phyloP scores from a whole-genome alignment of 2,888 invertebrate genomes.

The Stenotaenia linearis region DNA sequence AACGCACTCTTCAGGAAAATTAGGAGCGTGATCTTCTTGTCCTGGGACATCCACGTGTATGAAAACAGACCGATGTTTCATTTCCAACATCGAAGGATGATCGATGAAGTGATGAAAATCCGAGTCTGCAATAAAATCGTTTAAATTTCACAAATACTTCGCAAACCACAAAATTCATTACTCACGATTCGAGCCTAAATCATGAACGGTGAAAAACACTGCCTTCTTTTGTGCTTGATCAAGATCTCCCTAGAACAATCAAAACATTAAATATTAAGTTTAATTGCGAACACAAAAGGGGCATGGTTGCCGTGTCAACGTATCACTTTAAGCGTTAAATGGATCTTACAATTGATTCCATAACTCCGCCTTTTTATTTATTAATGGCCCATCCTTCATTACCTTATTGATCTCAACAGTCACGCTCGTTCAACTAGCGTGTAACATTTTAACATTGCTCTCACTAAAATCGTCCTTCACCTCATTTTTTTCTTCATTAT shows the following conservation, averaged over 20 bases:
- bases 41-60: constrained; percentile 81
- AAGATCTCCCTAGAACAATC: constrained; percentile 64
- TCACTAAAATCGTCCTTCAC: neutral
- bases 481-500: neutral
- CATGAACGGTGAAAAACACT: constrained; percentile 81
- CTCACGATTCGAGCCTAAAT: constrained; percentile 63
- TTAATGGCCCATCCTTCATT: constrained; percentile 6
- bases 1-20: constrained; percentile 66
- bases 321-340: neutral
- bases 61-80: constrained; percentile 76
- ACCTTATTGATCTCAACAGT: neutral
- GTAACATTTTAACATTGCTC: neutral
- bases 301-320: neutral
- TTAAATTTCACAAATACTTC: neutral
- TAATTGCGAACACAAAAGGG: neutral
- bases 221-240: constrained; percentile 73
- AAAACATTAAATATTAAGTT: neutral
- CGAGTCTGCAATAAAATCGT: constrained; percentile 55
- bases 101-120: constrained; percentile 76
- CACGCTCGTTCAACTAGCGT: constrained; percentile 16
- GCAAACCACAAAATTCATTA: neutral
- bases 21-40: constrained; percentile 74
- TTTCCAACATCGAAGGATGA: constrained; percentile 74
- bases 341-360: neutral
- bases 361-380: neutral